phyloP scores from a whole-genome alignment of 1,140 invertebrate species.

The Aphidius gifuensis region DNA sequence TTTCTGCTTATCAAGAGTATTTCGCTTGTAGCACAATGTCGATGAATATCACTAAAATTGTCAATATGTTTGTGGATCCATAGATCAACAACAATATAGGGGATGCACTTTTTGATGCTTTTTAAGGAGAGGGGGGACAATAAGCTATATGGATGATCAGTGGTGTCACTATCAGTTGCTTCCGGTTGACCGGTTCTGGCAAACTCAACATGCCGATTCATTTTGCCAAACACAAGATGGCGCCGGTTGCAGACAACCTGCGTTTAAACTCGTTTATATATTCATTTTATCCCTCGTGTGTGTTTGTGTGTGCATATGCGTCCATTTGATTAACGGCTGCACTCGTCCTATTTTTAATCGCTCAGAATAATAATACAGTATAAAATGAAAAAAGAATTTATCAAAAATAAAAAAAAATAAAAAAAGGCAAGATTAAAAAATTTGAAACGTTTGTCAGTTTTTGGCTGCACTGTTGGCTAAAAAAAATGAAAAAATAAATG shows the following conservation, averaged over 20 bases:
- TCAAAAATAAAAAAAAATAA: neutral
- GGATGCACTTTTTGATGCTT: too few species aligned
- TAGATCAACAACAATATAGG: neutral
- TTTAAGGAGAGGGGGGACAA: too few species aligned
- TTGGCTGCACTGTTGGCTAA: neutral
- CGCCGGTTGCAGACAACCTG: slow-evolving; percentile 24
- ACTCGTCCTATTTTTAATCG: slow-evolving; percentile 11
- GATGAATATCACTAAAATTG: slow-evolving; percentile 3
- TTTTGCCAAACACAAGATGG: slow-evolving; percentile 23
- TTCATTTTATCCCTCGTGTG: too few species aligned
- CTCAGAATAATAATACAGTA: neutral
- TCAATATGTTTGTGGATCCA: neutral
- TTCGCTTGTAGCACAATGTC: slow-evolving; percentile 2
- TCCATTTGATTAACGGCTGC: slow-evolving; percentile 22
- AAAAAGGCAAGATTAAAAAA: neutral
- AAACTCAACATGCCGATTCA: neutral
- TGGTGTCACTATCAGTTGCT: slow-evolving; percentile 30
- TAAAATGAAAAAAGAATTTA: neutral
- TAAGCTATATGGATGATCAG: slow-evolving; percentile 25
- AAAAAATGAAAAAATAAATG: neutral
- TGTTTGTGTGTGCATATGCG: slow-evolving; percentile 45
- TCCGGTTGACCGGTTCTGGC: slow-evolving; percentile 26
- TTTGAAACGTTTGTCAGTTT: slow-evolving; percentile 15
- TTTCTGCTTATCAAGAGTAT: slow-evolving; percentile 4
- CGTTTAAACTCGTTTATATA: slow-evolving; percentile 9